A percentile compares a stretch with the other conserved stretches of the same genome.
Conservation (phyloP, 2,888 invertebrate species). For the Xestia rhomboidea region DNA sequence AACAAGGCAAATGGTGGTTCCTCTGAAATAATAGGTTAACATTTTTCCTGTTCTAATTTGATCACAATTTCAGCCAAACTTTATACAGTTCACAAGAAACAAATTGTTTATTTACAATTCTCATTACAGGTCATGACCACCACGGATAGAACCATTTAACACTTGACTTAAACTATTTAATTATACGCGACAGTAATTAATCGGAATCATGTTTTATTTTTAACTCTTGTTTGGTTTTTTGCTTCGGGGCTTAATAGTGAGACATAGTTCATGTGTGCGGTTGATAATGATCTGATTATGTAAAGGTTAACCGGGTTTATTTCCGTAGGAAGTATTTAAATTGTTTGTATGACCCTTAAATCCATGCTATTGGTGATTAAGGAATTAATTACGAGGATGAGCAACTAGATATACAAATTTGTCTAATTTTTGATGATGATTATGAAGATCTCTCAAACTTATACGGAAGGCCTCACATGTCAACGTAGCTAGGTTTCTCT, state of each 20-base stretch:
- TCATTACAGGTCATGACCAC: slow-evolving; percentile 35
- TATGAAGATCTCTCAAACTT: slow-evolving; percentile 15
- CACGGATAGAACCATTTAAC: slow-evolving; percentile 29
- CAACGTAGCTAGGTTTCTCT: slow-evolving; percentile 52
- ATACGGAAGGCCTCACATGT: slow-evolving; percentile 39
- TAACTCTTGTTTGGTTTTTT: slow-evolving; percentile 7
- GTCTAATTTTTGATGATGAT: not conserved
- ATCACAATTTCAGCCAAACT: not conserved
- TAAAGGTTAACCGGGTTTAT: slow-evolving; percentile 8
- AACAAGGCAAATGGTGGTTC: not conserved
- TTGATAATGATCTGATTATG: slow-evolving; percentile 14
- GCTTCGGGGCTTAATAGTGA: slow-evolving; percentile 9
- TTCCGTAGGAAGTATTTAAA: slow-evolving; percentile 18
- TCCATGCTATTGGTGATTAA: not conserved
- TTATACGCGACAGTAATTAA: slow-evolving; percentile 44
- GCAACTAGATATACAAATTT: not conserved
- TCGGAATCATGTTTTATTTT: slow-evolving; percentile 31
- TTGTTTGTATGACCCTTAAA: not conserved
- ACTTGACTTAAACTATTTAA: slow-evolving; percentile 26
- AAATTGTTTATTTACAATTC: slow-evolving; percentile 21
- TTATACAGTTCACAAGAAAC: not conserved
- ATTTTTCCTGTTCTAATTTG: slow-evolving; percentile 39
- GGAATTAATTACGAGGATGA: not conserved
- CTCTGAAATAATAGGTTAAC: not conserved
- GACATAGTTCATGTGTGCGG: not conserved